Conservation (phyloP, 2,113 vertebrate species). For the Cygnus buccinator region DNA sequence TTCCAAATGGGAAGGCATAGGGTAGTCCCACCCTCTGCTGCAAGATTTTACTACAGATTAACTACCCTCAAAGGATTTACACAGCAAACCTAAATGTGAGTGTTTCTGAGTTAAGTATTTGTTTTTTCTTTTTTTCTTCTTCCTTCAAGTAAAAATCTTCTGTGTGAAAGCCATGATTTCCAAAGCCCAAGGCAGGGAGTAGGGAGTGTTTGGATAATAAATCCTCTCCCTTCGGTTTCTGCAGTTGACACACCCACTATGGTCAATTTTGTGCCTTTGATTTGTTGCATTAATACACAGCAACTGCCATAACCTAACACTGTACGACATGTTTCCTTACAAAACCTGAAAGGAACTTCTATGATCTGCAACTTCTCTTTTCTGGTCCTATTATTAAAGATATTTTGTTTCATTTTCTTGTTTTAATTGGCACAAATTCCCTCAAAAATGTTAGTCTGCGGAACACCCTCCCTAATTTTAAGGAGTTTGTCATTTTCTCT, state of each 20-base stretch:
- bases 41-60: constrained; percentile 37
- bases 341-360: background rate
- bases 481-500: constrained; percentile 42
- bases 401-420: constrained; percentile 53
- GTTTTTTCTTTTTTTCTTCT: background rate
- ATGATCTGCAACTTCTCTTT: constrained; percentile 30
- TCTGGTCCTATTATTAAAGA: constrained; percentile 58
- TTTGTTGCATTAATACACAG: background rate
- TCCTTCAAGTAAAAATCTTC: constrained; percentile 11
- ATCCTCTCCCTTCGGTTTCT: background rate
- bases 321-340: background rate
- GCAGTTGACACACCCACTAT: background rate
- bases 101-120: background rate
- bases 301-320: background rate
- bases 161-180: background rate
- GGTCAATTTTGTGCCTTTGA: background rate
- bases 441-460: constrained; percentile 8
- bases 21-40: background rate
- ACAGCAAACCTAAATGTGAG: constrained; percentile 17
- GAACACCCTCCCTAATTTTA: constrained; percentile 10
- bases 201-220: background rate
- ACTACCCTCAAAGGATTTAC: constrained; percentile 13
- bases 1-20: constrained; percentile 30
- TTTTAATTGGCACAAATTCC: constrained; percentile 54
- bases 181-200: background rate